A percentile compares a stretch with the other conserved stretches of the same genome.
These are phyloP conservation scores for Stenurella melanura DNA, from an alignment of 2,888 invertebrate species.

Conservation along the genomic window DNA sequence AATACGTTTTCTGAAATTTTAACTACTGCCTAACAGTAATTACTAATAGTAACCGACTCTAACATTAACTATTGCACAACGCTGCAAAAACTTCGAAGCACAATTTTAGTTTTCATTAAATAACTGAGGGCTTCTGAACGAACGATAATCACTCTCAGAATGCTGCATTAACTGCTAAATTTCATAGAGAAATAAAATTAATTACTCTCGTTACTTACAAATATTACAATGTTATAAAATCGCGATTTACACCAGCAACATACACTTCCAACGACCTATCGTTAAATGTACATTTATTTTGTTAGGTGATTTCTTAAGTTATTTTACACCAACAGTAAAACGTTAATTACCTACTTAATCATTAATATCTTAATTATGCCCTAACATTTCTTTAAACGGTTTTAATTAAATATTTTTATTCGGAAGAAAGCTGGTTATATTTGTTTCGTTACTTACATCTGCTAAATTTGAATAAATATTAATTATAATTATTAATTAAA, in stretches of 20 bases:
- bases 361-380: conserved; percentile 25
- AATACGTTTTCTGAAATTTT: too few species aligned
- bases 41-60: neutral
- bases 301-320: conserved; percentile 30
- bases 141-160: neutral
- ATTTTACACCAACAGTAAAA: conserved; percentile 20
- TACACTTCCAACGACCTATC: conserved; percentile 12
- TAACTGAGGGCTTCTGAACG: neutral
- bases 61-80: neutral
- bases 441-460: neutral
- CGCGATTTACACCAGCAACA: conserved; percentile 10
- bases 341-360: conserved; percentile 28
- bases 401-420: conserved; percentile 18
- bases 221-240: conserved; percentile 16
- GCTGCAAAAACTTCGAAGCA: neutral
- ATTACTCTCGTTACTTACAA: conserved; percentile 8
- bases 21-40: neutral
- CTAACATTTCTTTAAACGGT: neutral
- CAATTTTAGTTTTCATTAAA: neutral
- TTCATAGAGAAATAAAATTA: conserved; percentile 18
- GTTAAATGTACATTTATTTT: conserved; percentile 19
- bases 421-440: neutral
- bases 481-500: conserved; percentile 14
- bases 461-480: conserved; percentile 1
- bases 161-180: conserved; percentile 5